Percentiles rank a stretch among this genome's conserved stretches.
Evolutionary conservation across 1,140 invertebrate species (phyloP).

Genomic region (Laodelphax striatellus): DNA sequence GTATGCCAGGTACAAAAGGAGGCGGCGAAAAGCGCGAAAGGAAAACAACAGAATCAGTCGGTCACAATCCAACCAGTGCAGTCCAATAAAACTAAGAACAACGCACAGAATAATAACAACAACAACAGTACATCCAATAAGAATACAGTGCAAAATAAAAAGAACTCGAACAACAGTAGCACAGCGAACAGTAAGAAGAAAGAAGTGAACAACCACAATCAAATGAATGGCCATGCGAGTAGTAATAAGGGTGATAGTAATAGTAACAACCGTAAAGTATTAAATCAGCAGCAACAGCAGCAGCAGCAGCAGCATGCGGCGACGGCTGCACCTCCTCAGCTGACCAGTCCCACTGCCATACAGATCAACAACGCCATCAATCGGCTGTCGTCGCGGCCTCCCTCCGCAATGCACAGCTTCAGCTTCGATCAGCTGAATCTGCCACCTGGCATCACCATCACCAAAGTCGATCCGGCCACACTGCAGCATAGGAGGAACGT

Average conservation of each 20-base stretch:
- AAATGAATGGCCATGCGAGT: slow-evolving; percentile 16
- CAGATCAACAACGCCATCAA: slow-evolving; percentile 27
- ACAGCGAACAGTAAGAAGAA: neutral
- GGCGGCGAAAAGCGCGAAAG: slow-evolving; percentile 24
- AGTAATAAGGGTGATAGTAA: slow-evolving; percentile 22
- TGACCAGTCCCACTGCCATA: slow-evolving; percentile 25
- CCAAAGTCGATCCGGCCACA: slow-evolving; percentile 53
- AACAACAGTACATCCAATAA: slow-evolving; percentile 16
- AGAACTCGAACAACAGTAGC: slow-evolving; percentile 21
- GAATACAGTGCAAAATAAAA: slow-evolving; percentile 22
- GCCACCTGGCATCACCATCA: slow-evolving; percentile 72
- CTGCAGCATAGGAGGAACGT: slow-evolving; percentile 28
- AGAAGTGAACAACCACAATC: slow-evolving; percentile 2
- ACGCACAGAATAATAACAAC: slow-evolving; percentile 4
- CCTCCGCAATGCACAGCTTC: slow-evolving; percentile 17
- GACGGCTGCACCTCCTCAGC: slow-evolving; percentile 6
- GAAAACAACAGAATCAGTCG: neutral
- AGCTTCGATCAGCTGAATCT: slow-evolving; percentile 53
- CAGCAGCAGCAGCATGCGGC: neutral
- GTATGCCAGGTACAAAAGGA: slow-evolving; percentile 40
- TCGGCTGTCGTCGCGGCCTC: slow-evolving; percentile 18
- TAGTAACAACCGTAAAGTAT: slow-evolving; percentile 14
- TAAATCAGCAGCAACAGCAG: slow-evolving; percentile 16
- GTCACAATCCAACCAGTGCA: neutral
- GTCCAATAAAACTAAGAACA: slow-evolving; percentile 5